Base-by-base conservation (phyloP, 2,888 invertebrate genomes). In the Epistrophe grossulariae region DNA sequence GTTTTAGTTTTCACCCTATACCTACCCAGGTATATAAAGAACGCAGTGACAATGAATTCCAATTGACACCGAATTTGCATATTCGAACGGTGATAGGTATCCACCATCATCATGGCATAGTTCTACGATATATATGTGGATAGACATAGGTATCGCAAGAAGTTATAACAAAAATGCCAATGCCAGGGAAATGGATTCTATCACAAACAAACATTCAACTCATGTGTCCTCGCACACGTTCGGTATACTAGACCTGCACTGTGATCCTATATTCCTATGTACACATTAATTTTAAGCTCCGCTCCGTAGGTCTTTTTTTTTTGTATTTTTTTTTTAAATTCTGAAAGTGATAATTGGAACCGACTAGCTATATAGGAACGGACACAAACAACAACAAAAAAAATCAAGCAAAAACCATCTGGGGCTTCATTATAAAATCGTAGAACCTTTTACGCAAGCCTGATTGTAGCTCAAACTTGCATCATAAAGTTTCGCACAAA, bases 381-480 rank as follows among this genome's bases (percentile, higher is more conserved):
- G 55, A 40, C 52, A 40, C 15, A 17, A 52, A 28, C 38, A 28
- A 24, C 7, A 38, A 24, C 19, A 19, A 59, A 57, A 45, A 76
- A 38, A 40, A 24, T 40, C 9, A 6, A 45, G 50, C 24, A 52
- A 73, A 78, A 72, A 68, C 13, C 57, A 78, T 72, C 50, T 68
- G 66, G 59, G 82, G 45, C 72, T 66, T 83, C 60, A 73, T 83
- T 78, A 78, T 59, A 72, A 77, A 71, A 66, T 24, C 50, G 60
- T 31, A 74, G 40, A 57, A 38, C 70, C 71, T 64, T 62, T 55
- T 45, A 48, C 70, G 28, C 28, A 64, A 57, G 64, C 48, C 40
- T 76, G 55, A 66, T 72, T 66, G 64, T 70, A 59, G 40, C 77
- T 77, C 48, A 82, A 57, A 77, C 77, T 71, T 40, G 77, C 77